Evolutionary conservation across 1,140 invertebrate genomes (phyloP), one percentile per base, ranked within the genome.

Genomic region (Hyles euphorbiae): DNA sequence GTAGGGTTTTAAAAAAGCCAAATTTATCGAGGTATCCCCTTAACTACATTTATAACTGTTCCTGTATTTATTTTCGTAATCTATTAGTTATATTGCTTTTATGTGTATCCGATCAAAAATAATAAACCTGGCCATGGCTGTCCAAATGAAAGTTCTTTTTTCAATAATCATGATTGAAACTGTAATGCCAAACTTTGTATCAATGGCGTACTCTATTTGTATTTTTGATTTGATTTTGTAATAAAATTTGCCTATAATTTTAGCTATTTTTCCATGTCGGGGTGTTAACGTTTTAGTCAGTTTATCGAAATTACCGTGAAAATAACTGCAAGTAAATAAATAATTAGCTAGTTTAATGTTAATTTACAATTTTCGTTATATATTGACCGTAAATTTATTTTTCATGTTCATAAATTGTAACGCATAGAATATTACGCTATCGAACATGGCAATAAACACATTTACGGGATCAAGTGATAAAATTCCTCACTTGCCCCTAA

Each of bases 231-330:
- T 62, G 44, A 56, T 69, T 61, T 65, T 61, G 53, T 48, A 65
- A 58, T 52, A 60, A 57, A 60, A 61, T 57, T 65, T 65, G 53
- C 61, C 7, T 12, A 53, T 70, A 71, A 66, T 60, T 61, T 61
- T 67, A 72, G 58, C 70, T 64, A 55, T 76, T 65, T 55, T 75
- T 75, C 66, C 70, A 82, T 78, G 74, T 76, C 76, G 69, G 11
- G 43, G 53, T 67, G 53, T 56, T 66, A 57, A 60, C 47, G 56
- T 68, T 70, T 40, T 59, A 64, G 61, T 54, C 47, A 50, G 33
- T 61, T 53, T 49, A 46, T 76, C 79, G 72, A 82, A 82, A 79
- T 82, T 82, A 76, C 65, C 63, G 78, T 76, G 69, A 66, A 40
- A 49, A 69, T 53, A 53, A 53, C 49, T 40, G 60, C 60, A 60